Evolutionary conservation across 2,888 invertebrate species (phyloP), one percentile per base, ranked within the genome.

Genomic region (Acleris emargana): DNA sequence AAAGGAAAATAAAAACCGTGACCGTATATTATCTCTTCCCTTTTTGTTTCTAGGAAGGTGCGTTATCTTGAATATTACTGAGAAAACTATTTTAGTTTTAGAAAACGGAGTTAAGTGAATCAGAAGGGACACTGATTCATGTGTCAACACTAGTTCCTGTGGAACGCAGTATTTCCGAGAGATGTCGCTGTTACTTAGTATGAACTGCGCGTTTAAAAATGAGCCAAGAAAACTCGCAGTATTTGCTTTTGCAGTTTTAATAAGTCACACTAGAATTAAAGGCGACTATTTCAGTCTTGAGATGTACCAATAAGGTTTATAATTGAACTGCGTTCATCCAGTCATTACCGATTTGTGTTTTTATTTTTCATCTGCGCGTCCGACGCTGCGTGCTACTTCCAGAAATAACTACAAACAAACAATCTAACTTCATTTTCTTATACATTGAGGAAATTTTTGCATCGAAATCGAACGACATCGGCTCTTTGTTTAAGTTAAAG

Each of bases 11-110:
- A 61, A 61, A 66, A 66, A 66, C 66, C 66, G 61, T 66, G 66
- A 66, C 66, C 45, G 57, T 51, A 58, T 42, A 66, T 66, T 66
- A 64, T 66, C 60, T 60, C 66, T 60, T 66, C 66, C 63, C 66
- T 60, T 57, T 45, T 64, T 60, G 60, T 51, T 66, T 66, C 66
- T 61, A 61, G 51, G 61, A 66, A 66, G 51, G 47, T 47, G 54
- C 16, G 55, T 47, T 64, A 64, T 59, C 64, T 61, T 25, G 52
- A 28, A 57, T 61, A 61, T 52, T 66, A 66, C 60, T 45, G 61
- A 38, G 66, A 66, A 57, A 20, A 55, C 60, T 57, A 66, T 61
- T 61, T 66, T 52, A 57, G 66, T 60, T 55, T 54, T n/a, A 47
- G 61, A 47, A 61, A 57, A 66, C 51, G 13, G 60, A 51, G 57